Conservation (phyloP, 2,113 vertebrate genomes). For the Nicator chloris region DNA sequence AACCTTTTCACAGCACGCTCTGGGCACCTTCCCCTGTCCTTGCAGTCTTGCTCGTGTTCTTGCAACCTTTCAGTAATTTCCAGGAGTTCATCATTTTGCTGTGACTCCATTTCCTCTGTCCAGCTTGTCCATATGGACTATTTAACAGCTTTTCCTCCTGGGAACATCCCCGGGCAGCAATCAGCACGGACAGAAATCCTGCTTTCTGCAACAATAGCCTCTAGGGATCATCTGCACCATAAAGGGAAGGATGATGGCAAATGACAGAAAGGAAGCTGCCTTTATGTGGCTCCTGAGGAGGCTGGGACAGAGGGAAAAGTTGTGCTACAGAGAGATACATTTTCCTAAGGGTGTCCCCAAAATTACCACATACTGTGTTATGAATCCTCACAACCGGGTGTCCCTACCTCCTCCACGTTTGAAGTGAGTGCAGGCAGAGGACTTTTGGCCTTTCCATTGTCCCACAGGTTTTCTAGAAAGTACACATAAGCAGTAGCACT, state of each 20-base stretch:
- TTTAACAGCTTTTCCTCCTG: background rate
- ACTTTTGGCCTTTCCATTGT: background rate
- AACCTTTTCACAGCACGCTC: background rate
- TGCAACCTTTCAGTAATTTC: background rate
- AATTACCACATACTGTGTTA: background rate
- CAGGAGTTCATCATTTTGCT: background rate
- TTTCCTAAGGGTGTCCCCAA: background rate
- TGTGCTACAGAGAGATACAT: background rate
- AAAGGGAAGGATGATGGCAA: background rate
- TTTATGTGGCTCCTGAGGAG: background rate
- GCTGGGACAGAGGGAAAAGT: background rate
- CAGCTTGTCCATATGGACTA: background rate
- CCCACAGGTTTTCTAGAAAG: background rate
- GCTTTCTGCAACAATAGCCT: background rate
- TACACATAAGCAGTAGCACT: background rate
- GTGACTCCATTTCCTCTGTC: background rate
- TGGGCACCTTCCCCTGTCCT: background rate
- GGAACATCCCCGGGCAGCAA: background rate
- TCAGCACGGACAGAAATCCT: background rate
- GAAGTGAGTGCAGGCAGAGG: background rate
- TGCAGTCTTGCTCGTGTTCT: background rate
- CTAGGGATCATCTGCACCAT: background rate
- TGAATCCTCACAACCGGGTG: background rate
- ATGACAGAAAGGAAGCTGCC: background rate
- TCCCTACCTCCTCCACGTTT: background rate